These are phyloP conservation scores for Morpho helenor DNA, from an alignment of 2,888 invertebrate species.

Conservation along the genomic window DNA sequence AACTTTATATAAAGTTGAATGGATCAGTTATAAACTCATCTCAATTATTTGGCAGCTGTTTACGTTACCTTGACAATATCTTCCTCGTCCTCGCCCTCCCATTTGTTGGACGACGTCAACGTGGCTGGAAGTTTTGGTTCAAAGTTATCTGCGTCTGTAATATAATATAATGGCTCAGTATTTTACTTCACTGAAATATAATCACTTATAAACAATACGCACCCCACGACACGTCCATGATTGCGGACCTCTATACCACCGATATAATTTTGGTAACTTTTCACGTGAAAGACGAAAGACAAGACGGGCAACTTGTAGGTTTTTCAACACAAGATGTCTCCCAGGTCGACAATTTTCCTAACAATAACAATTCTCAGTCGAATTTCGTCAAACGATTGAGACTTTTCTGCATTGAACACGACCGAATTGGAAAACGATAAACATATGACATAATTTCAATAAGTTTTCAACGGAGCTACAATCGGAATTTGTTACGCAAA, in stretches of 20 bases:
- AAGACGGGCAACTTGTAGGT: conserved; percentile 60
- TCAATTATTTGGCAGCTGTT: conserved; percentile 51
- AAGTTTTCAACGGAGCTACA: conserved; percentile 68
- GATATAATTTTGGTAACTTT: conserved; percentile 64
- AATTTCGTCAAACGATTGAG: conserved; percentile 74
- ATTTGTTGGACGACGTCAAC: conserved; percentile 83
- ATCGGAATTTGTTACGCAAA: conserved; percentile 72
- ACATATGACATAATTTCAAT: conserved; percentile 76
- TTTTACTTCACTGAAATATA: conserved; percentile 24
- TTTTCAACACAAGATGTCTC: conserved; percentile 78
- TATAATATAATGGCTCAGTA: conserved; percentile 33
- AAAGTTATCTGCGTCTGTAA: conserved; percentile 86
- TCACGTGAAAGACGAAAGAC: conserved; percentile 67
- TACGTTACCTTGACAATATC: conserved; percentile 88
- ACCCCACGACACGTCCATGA: conserved; percentile 88
- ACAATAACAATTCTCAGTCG: conserved; percentile 59
- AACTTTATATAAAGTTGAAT: conserved; percentile 1
- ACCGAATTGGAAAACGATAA: conserved; percentile 63
- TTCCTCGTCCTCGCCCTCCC: conserved; percentile 94
- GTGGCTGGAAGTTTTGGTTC: conserved; percentile 82
- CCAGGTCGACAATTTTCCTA: conserved; percentile 65
- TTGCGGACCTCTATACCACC: conserved; percentile 61
- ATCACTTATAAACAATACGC: conserved; percentile 42
- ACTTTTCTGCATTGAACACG: conserved; percentile 71
- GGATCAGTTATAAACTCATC: conserved; percentile 17